A percentile compares a stretch with the other conserved stretches of the same genome.
Conservation (phyloP, 2,113 vertebrate genomes). For the Arvicanthis niloticus region DNA sequence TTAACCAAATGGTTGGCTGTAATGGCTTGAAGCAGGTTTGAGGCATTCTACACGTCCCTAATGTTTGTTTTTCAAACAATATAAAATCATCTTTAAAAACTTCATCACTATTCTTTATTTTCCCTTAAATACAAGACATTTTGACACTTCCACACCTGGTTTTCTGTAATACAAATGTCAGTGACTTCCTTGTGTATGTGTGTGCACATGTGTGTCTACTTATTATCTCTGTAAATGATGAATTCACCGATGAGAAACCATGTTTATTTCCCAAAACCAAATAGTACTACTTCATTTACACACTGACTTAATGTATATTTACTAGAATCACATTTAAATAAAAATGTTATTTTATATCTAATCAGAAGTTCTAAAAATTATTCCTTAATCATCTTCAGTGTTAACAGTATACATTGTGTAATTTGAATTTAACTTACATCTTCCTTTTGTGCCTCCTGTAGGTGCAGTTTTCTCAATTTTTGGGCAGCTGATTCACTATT, state of each 20-base stretch:
- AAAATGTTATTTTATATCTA: neutral
- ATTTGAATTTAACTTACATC: conserved; percentile 34
- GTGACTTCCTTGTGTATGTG: neutral
- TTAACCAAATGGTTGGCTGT: neutral
- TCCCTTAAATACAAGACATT: neutral
- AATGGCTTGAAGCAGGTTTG: neutral
- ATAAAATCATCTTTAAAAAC: neutral
- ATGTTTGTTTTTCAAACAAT: neutral
- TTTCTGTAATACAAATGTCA: neutral
- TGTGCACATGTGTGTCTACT: neutral
- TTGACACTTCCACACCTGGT: neutral
- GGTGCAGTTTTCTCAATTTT: neutral
- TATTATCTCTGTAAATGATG: neutral
- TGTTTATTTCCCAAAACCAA: neutral
- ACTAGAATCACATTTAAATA: neutral
- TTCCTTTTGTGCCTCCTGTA: neutral
- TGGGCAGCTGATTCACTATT: neutral
- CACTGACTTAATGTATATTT: neutral
- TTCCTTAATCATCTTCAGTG: neutral
- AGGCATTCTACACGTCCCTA: neutral
- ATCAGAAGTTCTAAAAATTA: neutral
- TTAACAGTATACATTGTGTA: neutral
- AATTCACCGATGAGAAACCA: neutral
- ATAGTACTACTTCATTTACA: neutral
- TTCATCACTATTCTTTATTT: neutral